Base-by-base conservation (phyloP, 2,888 invertebrate genomes). In the Ormyrus rosae region DNA sequence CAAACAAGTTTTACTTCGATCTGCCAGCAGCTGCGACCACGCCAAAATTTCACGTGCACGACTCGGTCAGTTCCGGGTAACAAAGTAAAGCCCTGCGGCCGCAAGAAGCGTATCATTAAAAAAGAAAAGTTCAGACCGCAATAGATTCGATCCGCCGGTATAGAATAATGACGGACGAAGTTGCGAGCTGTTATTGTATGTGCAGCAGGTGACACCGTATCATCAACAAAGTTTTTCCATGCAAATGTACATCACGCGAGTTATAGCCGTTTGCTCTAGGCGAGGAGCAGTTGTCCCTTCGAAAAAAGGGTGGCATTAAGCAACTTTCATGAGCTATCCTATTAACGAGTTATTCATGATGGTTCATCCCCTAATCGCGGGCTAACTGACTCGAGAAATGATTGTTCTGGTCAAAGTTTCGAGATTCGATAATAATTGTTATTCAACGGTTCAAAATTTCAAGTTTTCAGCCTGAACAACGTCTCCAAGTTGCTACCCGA, bases 301-400 rank as follows among this genome's bases (percentile, higher is more conserved):
- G 7, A 19, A 67, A 19, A 68, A 55, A 68, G 45, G 19, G 13
- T 13, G 46, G 58, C 13, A 19, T 6, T 58, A 50, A 19, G 50
- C 60, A 7, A 34, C 11, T 9, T n/a, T 70, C 50, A 70, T 60
- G 70, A 70, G 60, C 11, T 58, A 60, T 70, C 60, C 11, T 60
- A 60, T 60, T 60, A 70, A 7, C 50, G 6, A 34, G 60, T 70
- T 70, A 60, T 70, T 58, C 60, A 70, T 50, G 19, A 10, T 50
- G 19, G 50, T 60, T 50, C 13, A 68, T 68, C 9, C 34, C n/a
- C 5, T 48, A 58, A n/a, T 5, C 58, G 6, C 58, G 11, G 2
- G 2, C 34, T 34, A 5, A 10, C 45, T 11, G 34, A 34, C 34
- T 34, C 4, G 34, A 34, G 34, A 34, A 34, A 34, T 34, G 0